These are phyloP conservation scores for Neuroterus valhalla DNA, from an alignment of 1,140 invertebrate species.

Conservation along the genomic window DNA sequence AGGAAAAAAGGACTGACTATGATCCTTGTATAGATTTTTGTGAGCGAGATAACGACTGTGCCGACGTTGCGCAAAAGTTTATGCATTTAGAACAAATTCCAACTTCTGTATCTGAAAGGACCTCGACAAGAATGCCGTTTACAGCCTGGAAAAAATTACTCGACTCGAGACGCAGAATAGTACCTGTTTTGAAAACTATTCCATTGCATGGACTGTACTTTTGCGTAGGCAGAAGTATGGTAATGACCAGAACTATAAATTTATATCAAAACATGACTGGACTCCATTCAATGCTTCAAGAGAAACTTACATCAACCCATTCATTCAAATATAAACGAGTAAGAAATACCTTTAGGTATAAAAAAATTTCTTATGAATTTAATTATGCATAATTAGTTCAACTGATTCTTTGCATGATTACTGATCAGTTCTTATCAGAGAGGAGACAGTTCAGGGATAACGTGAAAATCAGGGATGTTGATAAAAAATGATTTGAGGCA, in stretches of 20 bases:
- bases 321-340: neutral
- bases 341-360: no score
- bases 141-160: slow-evolving; percentile 5
- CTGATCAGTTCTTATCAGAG: no score
- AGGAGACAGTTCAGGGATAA: no score
- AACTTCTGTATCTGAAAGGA: slow-evolving; percentile 8
- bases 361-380: no score
- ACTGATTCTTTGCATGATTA: no score
- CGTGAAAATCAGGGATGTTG: no score
- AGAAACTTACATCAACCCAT: neutral
- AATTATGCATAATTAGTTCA: no score
- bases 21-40: no score
- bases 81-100: slow-evolving; percentile 17
- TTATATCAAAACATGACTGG: slow-evolving; percentile 19
- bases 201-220: neutral
- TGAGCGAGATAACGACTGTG: neutral
- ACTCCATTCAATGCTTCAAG: neutral
- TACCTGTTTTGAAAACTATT: neutral
- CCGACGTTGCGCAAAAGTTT: neutral
- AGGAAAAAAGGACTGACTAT: no score
- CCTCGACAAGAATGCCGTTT: slow-evolving; percentile 29
- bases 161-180: neutral
- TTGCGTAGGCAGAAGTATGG: neutral
- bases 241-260: slow-evolving; percentile 5
- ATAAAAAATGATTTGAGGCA: no score